These are phyloP conservation scores for Osmoderma eremita DNA, from an alignment of 2,888 invertebrate genomes.

Conservation along the genomic window DNA sequence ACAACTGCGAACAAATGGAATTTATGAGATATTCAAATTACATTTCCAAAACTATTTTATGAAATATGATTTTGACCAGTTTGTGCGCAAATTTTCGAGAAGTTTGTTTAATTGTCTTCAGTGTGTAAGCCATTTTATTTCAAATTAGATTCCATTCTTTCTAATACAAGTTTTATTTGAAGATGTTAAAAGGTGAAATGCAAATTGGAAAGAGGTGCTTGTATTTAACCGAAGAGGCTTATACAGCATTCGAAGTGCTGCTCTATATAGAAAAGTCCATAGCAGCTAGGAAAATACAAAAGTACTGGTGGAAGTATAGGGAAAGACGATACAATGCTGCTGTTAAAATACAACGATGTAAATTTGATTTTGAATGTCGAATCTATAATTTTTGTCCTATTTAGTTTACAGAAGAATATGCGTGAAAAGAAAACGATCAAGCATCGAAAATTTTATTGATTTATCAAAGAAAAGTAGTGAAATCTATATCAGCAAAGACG, in stretches of 20 bases:
- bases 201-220: slow-evolving; percentile 43
- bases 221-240: slow-evolving; percentile 46
- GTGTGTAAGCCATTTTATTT: slow-evolving; percentile 11
- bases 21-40: slow-evolving; percentile 52
- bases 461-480: slow-evolving; percentile 45
- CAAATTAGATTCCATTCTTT: not conserved
- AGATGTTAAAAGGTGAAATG: slow-evolving; percentile 40
- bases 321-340: slow-evolving; percentile 42
- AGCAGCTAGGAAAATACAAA: slow-evolving; percentile 45
- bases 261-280: slow-evolving; percentile 38
- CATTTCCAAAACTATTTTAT: slow-evolving; percentile 50
- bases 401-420: slow-evolving; percentile 39
- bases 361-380: not conserved
- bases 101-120: slow-evolving; percentile 38
- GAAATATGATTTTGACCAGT: slow-evolving; percentile 44
- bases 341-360: slow-evolving; percentile 44
- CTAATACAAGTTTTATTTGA: slow-evolving; percentile 12
- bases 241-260: slow-evolving; percentile 39
- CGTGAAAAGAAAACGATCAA: slow-evolving; percentile 8
- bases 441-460: slow-evolving; percentile 46
- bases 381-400: not conserved
- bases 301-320: slow-evolving; percentile 37
- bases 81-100: slow-evolving; percentile 32
- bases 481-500: slow-evolving; percentile 12
- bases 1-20: slow-evolving; percentile 49